Evolutionary conservation across 2,888 invertebrate species (phyloP).

Genomic region (Zaprionus bogoriensis): DNA sequence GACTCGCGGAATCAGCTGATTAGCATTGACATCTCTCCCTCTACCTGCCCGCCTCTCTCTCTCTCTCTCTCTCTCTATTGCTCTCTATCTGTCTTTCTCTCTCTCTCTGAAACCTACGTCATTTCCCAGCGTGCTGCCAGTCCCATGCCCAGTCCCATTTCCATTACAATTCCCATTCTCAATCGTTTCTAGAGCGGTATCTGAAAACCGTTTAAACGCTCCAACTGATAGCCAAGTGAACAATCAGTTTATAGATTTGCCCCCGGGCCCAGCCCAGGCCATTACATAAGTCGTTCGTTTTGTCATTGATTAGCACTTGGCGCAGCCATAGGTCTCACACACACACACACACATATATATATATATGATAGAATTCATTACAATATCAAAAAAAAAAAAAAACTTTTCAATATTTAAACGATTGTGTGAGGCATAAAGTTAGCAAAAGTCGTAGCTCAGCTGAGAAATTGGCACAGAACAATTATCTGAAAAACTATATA

Average conservation of each 20-base stretch:
- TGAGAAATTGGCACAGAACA: not conserved
- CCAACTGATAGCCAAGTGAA: slow-evolving; percentile 49
- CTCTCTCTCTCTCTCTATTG: not conserved
- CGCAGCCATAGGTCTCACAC: not conserved
- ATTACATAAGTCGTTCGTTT: slow-evolving; percentile 50
- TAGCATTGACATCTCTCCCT: slow-evolving; percentile 50
- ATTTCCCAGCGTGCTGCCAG: not conserved
- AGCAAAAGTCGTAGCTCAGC: too few species aligned
- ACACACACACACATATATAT: not conserved
- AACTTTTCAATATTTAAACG: not conserved
- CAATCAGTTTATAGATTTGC: slow-evolving; percentile 27
- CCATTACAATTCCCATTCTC: slow-evolving; percentile 8
- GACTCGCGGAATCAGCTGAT: slow-evolving; percentile 50
- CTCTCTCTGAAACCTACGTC: not conserved
- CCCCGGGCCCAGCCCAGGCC: not conserved
- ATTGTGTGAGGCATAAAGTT: not conserved
- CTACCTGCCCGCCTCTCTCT: slow-evolving; percentile 20
- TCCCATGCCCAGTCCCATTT: not conserved
- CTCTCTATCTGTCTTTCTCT: not conserved
- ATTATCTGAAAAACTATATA: not conserved
- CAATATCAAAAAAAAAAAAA: not conserved
- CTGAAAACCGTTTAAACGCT: slow-evolving; percentile 33
- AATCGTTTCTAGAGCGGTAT: too few species aligned
- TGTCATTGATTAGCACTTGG: slow-evolving; percentile 71
- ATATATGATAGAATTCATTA: not conserved